phyloP scores from a whole-genome alignment of 2,888 invertebrate genomes.

The Megalurothrips usitatus region DNA sequence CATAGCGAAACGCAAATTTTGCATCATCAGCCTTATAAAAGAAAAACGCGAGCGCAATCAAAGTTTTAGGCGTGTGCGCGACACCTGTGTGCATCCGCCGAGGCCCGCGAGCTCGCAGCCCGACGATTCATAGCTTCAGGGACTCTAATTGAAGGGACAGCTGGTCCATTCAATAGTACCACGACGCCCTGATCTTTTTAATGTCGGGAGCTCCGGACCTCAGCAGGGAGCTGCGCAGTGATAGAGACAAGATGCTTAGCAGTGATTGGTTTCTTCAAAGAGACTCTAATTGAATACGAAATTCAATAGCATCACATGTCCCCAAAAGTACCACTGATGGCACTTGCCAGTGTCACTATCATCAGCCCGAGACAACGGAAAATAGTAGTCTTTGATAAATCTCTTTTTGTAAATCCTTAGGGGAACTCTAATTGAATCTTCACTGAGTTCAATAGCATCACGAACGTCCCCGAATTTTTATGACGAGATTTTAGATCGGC shows the following conservation, averaged over 20 bases:
- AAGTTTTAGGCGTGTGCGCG: no score
- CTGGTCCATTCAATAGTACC: conserved; percentile 6
- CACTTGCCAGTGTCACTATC: neutral
- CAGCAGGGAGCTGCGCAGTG: neutral
- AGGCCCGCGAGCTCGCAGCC: neutral
- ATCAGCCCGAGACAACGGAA: neutral
- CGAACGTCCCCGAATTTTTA: neutral
- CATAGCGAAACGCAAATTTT: no score
- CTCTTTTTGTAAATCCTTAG: neutral
- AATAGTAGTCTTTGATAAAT: no score
- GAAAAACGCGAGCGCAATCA: no score
- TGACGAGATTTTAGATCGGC: neutral
- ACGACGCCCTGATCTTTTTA: conserved; percentile 15
- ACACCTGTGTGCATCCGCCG: neutral
- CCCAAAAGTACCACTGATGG: conserved; percentile 19
- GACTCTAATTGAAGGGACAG: neutral
- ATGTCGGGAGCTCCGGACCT: neutral
- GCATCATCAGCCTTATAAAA: no score
- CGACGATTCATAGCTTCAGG: conserved; percentile 17
- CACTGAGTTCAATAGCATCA: conserved; percentile 4
- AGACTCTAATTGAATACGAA: conserved; percentile 21
- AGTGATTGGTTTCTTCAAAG: conserved; percentile 25
- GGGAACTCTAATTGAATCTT: neutral
- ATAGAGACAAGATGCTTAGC: neutral
- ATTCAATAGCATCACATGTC: conserved; percentile 20